A percentile compares a stretch with the other conserved stretches of the same genome.
These are phyloP conservation scores for Ochotona curzoniae DNA, from an alignment of 2,113 vertebrate species.

Conservation along the genomic window DNA sequence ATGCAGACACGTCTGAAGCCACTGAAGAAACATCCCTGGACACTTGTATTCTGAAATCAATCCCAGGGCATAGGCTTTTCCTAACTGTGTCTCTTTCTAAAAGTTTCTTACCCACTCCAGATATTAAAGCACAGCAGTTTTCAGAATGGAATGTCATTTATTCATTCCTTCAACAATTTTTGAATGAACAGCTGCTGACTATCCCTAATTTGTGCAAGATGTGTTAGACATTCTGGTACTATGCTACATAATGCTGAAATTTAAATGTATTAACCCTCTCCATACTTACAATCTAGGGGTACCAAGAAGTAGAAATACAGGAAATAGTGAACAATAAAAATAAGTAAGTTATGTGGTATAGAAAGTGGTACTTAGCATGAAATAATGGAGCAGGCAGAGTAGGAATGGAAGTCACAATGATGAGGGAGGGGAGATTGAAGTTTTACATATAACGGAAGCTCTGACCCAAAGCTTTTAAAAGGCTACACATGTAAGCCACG, in stretches of 20 bases:
- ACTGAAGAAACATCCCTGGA: neutral
- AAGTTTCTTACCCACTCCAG: neutral
- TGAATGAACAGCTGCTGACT: neutral
- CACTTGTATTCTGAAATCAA: neutral
- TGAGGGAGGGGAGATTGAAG: neutral
- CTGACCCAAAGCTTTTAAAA: constrained; percentile 5
- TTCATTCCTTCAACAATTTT: neutral
- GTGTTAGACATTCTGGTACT: neutral
- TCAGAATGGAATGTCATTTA: neutral
- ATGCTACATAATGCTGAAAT: constrained; percentile 5
- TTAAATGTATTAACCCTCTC: neutral
- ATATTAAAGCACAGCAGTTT: neutral
- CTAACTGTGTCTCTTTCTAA: neutral
- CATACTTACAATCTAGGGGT: neutral
- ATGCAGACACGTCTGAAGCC: neutral
- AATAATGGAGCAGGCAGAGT: neutral
- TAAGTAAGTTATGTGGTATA: neutral
- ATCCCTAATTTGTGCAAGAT: neutral
- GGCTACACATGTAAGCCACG: neutral
- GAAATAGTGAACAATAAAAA: neutral
- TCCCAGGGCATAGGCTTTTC: neutral
- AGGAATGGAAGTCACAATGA: neutral
- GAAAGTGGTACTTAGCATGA: neutral
- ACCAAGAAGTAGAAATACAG: neutral
- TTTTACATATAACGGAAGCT: neutral